Conservation (phyloP, 2,797 vertebrate species). For the Catamblyrhynchus diadema region DNA sequence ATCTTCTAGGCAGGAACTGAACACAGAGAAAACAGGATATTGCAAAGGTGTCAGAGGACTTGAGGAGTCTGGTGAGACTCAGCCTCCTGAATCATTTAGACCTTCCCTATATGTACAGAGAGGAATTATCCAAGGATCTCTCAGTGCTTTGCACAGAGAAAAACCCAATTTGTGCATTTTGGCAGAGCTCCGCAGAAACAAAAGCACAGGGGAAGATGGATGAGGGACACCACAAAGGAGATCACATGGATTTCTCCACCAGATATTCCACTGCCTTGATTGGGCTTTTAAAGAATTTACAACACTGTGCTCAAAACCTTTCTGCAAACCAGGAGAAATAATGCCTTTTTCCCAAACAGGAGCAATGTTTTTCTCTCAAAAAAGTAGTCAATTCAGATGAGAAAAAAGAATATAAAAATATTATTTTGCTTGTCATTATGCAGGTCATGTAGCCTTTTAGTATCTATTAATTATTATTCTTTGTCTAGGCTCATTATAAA, state of each 20-base stretch:
- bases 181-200: neutral
- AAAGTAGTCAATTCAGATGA: neutral
- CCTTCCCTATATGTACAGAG: neutral
- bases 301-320: neutral
- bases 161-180: neutral
- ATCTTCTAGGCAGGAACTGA: neutral
- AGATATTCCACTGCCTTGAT: neutral
- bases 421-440: neutral
- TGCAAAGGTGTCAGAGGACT: neutral
- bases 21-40: neutral
- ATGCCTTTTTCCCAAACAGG: neutral
- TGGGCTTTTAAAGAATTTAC: neutral
- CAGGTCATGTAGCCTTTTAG: neutral
- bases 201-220: neutral
- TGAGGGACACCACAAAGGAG: neutral
- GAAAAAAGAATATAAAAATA: neutral
- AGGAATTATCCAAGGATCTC: neutral
- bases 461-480: neutral
- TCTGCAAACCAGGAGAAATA: neutral
- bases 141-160: neutral
- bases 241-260: neutral
- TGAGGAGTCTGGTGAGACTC: neutral
- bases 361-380: fast-evolving
- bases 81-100: neutral
- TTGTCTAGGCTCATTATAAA: constrained; percentile 7